Base-by-base conservation (phyloP, 2,797 vertebrate genomes). In the Schizopygopsis malacanthus region DNA sequence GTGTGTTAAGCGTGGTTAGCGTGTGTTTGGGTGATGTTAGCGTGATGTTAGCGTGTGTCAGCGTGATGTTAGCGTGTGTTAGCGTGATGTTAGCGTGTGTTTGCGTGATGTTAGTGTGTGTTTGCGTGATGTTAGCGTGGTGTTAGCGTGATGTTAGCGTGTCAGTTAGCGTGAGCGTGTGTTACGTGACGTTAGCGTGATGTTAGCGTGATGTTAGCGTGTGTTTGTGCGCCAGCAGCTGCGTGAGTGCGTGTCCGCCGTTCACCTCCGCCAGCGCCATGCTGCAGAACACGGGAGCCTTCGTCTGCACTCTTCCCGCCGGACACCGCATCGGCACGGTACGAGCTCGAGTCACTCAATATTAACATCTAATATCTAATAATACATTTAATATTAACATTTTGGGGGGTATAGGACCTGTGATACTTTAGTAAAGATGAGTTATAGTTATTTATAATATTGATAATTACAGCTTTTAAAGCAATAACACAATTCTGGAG, bases 311-410 rank as follows among this genome's bases (percentile, higher is more conserved):
- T 12, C 94, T 99, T 83, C 93, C 94, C 0, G 86, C 95, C 0
- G 97, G 98, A 45, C 98, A 99, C 90, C 91, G 87, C 6, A 96
- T 99, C 16, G 98, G 98, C 92, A 94, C 93, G 0, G 98, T 99
- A 95, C 91, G 16, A 96, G 92, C 78, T 22, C n/a, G 76, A 56
- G 8, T 3, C 15, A 33, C 12, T 16, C 33, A 6, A 63, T 63
- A 28, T 15, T 63, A 12, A 25, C 8, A 59, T 16, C 12, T 54
- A 56, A 50, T 50, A 15, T 43, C 41, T 43, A 43, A 45, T 45
- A 45, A 45, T 45, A 45, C 43, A 45, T 11, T 43, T 43, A 43
- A 43, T 43, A 43, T 43, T 43, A 43, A 6, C 2, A 43, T 43
- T 70, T 39, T 69, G 10, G 8, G 8, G 16, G 43, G 43, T 41